Evolutionary conservation across 2,888 invertebrate genomes (phyloP).

Genomic region (Brachypalpus laphriformis): DNA sequence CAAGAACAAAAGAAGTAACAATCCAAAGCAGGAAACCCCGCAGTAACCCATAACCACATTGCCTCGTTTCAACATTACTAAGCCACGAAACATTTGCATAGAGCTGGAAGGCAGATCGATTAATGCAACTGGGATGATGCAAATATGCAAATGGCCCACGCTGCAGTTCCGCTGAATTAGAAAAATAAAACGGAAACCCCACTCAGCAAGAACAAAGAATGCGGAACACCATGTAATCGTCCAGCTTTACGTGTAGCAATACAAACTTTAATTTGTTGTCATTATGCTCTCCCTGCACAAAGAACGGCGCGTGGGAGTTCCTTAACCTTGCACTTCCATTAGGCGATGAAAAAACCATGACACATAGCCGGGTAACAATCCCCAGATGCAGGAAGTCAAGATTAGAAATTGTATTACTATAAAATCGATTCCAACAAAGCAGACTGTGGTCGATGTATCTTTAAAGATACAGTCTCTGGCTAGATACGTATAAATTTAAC

Average conservation of each 20-base stretch:
- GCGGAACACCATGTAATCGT: slow-evolving; percentile 7
- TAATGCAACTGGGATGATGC: slow-evolving; percentile 8
- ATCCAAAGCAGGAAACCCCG: not conserved
- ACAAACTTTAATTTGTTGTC: slow-evolving; percentile 5
- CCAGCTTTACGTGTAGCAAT: not conserved
- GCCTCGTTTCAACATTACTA: not conserved
- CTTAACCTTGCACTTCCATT: slow-evolving; percentile 14
- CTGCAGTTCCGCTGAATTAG: not conserved
- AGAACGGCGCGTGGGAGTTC: slow-evolving; percentile 28
- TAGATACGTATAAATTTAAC: slow-evolving; percentile 4
- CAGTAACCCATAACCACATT: slow-evolving; percentile 2
- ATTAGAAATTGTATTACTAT: slow-evolving; percentile 8
- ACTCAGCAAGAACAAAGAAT: not conserved
- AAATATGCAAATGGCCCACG: slow-evolving; percentile 35
- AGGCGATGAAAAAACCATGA: not conserved
- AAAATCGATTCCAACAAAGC: slow-evolving; percentile 8
- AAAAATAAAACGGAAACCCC: not conserved
- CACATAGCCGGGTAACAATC: not conserved
- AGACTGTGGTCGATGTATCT: not conserved
- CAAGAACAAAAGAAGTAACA: not conserved
- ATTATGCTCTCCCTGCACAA: not conserved
- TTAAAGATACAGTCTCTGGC: not conserved
- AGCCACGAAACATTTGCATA: not conserved
- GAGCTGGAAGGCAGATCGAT: slow-evolving; percentile 18
- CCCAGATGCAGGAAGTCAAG: not conserved